Evolutionary conservation across 92 coral and sea anemone genomes (phyloP).

Genomic region (Paragorgia papillata): DNA sequence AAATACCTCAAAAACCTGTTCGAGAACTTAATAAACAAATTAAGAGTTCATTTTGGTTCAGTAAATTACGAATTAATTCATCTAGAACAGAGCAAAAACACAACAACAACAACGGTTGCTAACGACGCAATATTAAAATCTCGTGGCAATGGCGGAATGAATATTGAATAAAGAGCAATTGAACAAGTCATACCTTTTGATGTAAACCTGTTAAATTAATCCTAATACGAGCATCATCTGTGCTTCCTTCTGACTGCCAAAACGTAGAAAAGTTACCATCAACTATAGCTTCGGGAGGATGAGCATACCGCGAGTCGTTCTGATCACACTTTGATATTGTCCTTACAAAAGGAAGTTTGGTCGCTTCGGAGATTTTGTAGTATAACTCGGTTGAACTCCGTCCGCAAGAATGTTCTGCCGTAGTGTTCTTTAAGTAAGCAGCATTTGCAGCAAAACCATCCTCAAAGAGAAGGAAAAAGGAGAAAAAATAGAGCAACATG

Average conservation of each 20-base stretch:
- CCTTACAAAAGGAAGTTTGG: constrained; percentile 37
- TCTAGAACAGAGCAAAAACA: not conserved
- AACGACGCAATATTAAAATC: constrained; percentile 15
- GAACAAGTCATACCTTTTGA: constrained; percentile 65
- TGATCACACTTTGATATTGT: constrained; percentile 57
- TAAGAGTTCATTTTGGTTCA: not conserved
- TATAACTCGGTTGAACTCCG: constrained; percentile 53
- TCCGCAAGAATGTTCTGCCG: constrained; percentile 83
- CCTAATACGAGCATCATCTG: constrained; percentile 71
- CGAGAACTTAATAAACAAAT: not conserved
- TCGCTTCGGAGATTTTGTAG: constrained; percentile 52
- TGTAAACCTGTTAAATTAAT: constrained; percentile 73
- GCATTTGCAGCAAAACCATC: constrained; percentile 64
- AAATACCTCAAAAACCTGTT: too few relatives aligned
- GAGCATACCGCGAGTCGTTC: constrained; percentile 53
- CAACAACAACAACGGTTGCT: constrained; percentile 21
- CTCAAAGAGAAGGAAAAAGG: constrained; percentile 17
- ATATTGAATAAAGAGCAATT: not conserved
- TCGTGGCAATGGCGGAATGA: too few relatives aligned
- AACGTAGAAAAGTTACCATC: constrained; percentile 64
- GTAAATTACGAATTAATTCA: too few relatives aligned
- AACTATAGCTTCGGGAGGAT: constrained; percentile 79
- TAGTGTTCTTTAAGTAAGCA: constrained; percentile 61
- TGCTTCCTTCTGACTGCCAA: constrained; percentile 82
- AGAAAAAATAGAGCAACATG: constrained; percentile 37